phyloP scores from a whole-genome alignment of 2,797 vertebrate genomes.

The Bryconaethiops microstoma region DNA sequence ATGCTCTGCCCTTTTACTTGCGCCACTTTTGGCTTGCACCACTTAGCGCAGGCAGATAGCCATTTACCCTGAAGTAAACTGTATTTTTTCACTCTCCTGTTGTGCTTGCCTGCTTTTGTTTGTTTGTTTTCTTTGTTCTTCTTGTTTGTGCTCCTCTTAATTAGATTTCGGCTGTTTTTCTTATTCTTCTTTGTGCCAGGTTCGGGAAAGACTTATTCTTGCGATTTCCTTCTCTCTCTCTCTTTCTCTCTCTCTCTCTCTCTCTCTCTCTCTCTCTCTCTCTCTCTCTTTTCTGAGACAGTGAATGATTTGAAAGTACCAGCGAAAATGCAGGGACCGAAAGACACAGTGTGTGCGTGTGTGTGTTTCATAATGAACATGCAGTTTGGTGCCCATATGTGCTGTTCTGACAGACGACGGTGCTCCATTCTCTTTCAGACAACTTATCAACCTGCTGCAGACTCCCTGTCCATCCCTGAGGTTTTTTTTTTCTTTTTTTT shows the following conservation, averaged over 20 bases:
- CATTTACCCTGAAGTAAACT: background rate
- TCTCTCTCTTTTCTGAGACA: background rate
- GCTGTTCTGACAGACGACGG: constrained; percentile 17
- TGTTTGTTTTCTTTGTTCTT: constrained; percentile 11
- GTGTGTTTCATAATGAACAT: constrained; percentile 11
- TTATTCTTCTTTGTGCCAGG: background rate
- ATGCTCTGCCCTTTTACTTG: background rate
- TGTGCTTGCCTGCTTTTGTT: background rate
- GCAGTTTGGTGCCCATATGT: background rate
- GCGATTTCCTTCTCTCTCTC: background rate
- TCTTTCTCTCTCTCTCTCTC: too few relatives aligned
- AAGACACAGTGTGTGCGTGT: background rate
- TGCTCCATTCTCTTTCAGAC: constrained; percentile 28
- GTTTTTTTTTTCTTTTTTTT: constrained; percentile 7
- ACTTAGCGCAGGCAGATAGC: background rate
- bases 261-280: too few relatives aligned
- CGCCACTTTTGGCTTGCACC: background rate
- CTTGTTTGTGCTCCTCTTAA: constrained; percentile 14
- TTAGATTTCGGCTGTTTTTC: constrained; percentile 14
- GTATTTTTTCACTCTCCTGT: too few relatives aligned
- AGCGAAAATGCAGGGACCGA: background rate
- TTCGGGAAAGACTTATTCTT: constrained; percentile 5
- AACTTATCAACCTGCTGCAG: constrained; percentile 51
- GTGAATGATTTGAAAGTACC: constrained; percentile 9
- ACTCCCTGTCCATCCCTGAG: constrained; percentile 31